phyloP scores from a whole-genome alignment of 2,797 vertebrate genomes.

The Balearica regulorum region DNA sequence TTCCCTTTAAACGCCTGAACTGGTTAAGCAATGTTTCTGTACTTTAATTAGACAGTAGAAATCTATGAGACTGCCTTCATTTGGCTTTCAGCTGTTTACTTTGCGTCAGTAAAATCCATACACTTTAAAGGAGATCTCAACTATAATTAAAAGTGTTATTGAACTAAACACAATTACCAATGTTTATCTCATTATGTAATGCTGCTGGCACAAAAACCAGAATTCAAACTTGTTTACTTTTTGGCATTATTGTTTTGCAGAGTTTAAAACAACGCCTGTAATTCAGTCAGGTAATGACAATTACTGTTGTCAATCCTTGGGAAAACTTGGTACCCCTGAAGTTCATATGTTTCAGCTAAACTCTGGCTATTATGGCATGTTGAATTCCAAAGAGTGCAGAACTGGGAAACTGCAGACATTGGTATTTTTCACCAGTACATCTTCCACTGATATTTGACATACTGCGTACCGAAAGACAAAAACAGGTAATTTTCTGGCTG shows the following conservation, averaged over 20 bases:
- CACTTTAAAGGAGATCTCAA: conserved; percentile 48
- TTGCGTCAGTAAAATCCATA: conserved; percentile 61
- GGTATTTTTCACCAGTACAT: not conserved
- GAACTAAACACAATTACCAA: conserved; percentile 64
- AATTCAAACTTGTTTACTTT: conserved; percentile 26
- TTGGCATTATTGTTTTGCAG: not conserved
- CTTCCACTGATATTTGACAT: not conserved
- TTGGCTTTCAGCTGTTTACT: conserved; percentile 53
- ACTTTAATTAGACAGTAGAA: conserved; percentile 58
- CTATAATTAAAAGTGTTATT: conserved; percentile 71
- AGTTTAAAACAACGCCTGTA: not conserved
- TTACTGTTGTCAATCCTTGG: not conserved
- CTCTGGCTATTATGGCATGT: not conserved
- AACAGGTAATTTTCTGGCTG: not conserved
- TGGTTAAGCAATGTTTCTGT: conserved; percentile 18
- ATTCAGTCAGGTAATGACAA: not conserved
- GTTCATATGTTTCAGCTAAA: not conserved
- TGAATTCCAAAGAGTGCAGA: not conserved
- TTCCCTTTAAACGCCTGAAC: not conserved
- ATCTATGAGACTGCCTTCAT: conserved; percentile 39
- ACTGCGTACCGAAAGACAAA: not conserved
- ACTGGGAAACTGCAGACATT: not conserved
- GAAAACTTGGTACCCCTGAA: not conserved
- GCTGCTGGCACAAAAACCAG: not conserved
- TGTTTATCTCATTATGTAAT: conserved; percentile 55